phyloP scores from a whole-genome alignment of 2,113 vertebrate genomes.

The Ranitomeya variabilis region DNA sequence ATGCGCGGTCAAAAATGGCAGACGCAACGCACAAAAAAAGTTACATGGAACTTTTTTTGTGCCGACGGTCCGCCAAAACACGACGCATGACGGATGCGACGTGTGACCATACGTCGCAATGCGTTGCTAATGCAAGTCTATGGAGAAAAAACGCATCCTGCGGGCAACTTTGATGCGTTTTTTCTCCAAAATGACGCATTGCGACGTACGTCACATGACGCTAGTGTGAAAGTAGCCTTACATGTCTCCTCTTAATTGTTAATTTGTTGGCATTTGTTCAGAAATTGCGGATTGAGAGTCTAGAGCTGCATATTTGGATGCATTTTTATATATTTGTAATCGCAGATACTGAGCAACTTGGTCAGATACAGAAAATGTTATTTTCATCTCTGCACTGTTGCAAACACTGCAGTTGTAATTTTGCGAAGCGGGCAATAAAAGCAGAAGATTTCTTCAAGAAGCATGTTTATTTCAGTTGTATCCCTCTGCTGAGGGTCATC shows the following conservation, averaged over 20 bases:
- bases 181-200: too few species aligned
- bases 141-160: too few species aligned
- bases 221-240: too few species aligned
- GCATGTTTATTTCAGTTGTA: constrained; percentile 36
- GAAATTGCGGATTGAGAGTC: neutral
- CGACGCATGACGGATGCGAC: too few species aligned
- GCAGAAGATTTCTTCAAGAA: constrained; percentile 27
- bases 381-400: neutral
- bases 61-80: too few species aligned
- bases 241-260: neutral
- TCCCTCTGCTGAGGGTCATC: constrained; percentile 54
- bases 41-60: too few species aligned
- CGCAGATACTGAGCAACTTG: neutral
- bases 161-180: too few species aligned
- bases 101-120: too few species aligned
- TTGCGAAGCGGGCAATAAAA: neutral
- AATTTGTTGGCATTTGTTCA: neutral
- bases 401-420: constrained; percentile 24
- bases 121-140: too few species aligned
- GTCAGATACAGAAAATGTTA: neutral
- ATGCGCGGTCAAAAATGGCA: too few species aligned
- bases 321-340: neutral
- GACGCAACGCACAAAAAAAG: too few species aligned
- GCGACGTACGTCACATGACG: too few species aligned
- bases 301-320: neutral